These are phyloP conservation scores for Physocephala rufipes DNA, from an alignment of 2,888 invertebrate genomes.

Conservation along the genomic window DNA sequence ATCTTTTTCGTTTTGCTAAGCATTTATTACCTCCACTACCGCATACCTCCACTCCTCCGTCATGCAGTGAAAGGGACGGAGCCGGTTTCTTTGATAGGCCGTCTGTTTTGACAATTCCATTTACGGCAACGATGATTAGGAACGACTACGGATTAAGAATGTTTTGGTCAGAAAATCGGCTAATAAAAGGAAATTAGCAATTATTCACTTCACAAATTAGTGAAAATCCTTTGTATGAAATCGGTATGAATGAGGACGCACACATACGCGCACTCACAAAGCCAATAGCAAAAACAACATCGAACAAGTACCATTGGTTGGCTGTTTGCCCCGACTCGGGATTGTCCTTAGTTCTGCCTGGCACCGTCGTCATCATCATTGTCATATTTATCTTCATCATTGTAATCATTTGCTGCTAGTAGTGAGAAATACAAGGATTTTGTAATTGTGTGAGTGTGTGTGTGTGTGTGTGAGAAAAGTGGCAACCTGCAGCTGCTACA, in stretches of 20 bases:
- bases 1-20: too few species aligned
- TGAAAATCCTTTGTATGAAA: conserved; percentile 48
- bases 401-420: too few species aligned
- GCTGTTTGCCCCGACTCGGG: not conserved
- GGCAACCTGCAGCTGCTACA: conserved; percentile 20
- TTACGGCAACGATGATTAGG: conserved; percentile 26
- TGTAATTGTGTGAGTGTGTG: not conserved
- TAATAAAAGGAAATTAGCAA: conserved; percentile 59
- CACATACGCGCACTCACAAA: not conserved
- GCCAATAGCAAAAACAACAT: not conserved
- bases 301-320: too few species aligned
- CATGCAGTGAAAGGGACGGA: too few species aligned
- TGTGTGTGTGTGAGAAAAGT: conserved; percentile 26
- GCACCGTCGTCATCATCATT: too few species aligned
- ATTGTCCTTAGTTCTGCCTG: too few species aligned
- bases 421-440: too few species aligned
- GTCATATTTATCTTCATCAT: too few species aligned
- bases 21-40: too few species aligned
- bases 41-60: too few species aligned
- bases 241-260: not conserved
- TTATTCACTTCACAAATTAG: conserved; percentile 57
- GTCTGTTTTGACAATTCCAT: conserved; percentile 44
- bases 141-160: conserved; percentile 29
- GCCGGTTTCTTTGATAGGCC: conserved; percentile 28
- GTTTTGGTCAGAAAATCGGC: conserved; percentile 44